A percentile compares a stretch with the other conserved stretches of the same genome.
These are phyloP conservation scores for Lepus timidus DNA, from an alignment of 2,113 vertebrate species.

Conservation along the genomic window DNA sequence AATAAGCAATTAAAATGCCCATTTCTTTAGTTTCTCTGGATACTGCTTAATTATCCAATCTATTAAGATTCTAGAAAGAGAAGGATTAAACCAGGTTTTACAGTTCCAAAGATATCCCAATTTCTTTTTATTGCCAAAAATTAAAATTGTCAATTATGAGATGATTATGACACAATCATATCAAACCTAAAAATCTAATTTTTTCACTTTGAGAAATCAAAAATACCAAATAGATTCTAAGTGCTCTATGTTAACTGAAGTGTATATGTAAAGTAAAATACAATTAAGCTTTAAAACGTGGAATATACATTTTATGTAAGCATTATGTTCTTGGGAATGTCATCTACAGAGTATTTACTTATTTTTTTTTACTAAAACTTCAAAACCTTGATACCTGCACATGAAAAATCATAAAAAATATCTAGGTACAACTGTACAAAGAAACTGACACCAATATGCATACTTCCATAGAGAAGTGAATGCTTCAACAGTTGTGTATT, in stretches of 20 bases:
- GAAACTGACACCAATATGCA: conserved; percentile 86
- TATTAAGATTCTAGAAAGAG: conserved; percentile 82
- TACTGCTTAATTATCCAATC: conserved; percentile 82
- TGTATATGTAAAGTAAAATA: conserved; percentile 87
- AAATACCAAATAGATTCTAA: conserved; percentile 88
- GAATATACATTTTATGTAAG: conserved; percentile 89
- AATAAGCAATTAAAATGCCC: conserved; percentile 85
- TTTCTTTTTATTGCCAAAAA: conserved; percentile 83
- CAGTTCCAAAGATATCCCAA: conserved; percentile 84
- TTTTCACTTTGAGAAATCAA: conserved; percentile 87
- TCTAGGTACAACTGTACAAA: conserved; percentile 90
- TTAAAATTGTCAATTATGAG: conserved; percentile 84
- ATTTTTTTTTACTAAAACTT: conserved; percentile 87
- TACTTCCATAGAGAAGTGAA: conserved; percentile 88
- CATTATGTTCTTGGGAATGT: conserved; percentile 89
- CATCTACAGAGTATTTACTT: conserved; percentile 84
- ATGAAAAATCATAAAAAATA: conserved; percentile 90
- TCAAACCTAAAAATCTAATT: conserved; percentile 87
- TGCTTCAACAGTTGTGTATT: conserved; percentile 86
- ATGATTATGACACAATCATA: conserved; percentile 88
- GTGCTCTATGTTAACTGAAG: conserved; percentile 89
- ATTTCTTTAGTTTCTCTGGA: conserved; percentile 86
- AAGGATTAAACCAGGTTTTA: conserved; percentile 84
- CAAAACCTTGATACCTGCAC: conserved; percentile 87
- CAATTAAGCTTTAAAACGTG: conserved; percentile 88